phyloP scores from a whole-genome alignment of 2,797 vertebrate species.

The Lithobates pipiens region DNA sequence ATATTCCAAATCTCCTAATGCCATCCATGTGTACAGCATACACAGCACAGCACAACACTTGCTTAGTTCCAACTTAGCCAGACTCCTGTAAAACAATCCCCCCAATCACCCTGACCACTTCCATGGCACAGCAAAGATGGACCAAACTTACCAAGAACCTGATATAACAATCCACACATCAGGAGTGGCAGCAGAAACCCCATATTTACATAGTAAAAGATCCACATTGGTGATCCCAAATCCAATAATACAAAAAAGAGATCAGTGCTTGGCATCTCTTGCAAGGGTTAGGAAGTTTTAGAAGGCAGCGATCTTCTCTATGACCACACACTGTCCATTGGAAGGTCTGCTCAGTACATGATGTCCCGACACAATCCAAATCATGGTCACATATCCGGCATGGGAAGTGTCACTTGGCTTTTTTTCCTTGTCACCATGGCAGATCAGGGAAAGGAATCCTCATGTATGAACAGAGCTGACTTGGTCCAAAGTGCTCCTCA shows the following conservation, averaged over 20 bases:
- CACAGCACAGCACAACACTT: slow-evolving; percentile 53
- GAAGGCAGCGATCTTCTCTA: slow-evolving; percentile 35
- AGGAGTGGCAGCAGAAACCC: slow-evolving; percentile 90
- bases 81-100: not conserved
- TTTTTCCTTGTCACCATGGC: slow-evolving; percentile 70
- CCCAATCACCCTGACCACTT: not conserved
- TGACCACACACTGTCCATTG: not conserved
- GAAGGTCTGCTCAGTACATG: slow-evolving; percentile 69
- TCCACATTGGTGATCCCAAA: slow-evolving; percentile 82
- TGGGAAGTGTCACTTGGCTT: slow-evolving; percentile 71
- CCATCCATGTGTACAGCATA: slow-evolving; percentile 66
- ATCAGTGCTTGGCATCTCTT: not conserved
- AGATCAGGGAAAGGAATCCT: slow-evolving; percentile 72
- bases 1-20: slow-evolving; percentile 50
- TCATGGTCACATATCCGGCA: slow-evolving; percentile 70
- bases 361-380: slow-evolving; percentile 69
- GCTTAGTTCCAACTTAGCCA: not conserved
- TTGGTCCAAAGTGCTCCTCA: slow-evolving; percentile 77
- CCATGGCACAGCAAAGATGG: slow-evolving; percentile 53
- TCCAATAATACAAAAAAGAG: slow-evolving; percentile 67
- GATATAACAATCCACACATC: slow-evolving; percentile 91
- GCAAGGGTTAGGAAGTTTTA: slow-evolving; percentile 69
- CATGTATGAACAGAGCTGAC: slow-evolving; percentile 63
- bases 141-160: slow-evolving; percentile 89
- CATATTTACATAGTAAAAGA: slow-evolving; percentile 95